These are phyloP conservation scores for Trichonephila clavipes DNA, from an alignment of 1,140 invertebrate genomes.

Conservation along the genomic window DNA sequence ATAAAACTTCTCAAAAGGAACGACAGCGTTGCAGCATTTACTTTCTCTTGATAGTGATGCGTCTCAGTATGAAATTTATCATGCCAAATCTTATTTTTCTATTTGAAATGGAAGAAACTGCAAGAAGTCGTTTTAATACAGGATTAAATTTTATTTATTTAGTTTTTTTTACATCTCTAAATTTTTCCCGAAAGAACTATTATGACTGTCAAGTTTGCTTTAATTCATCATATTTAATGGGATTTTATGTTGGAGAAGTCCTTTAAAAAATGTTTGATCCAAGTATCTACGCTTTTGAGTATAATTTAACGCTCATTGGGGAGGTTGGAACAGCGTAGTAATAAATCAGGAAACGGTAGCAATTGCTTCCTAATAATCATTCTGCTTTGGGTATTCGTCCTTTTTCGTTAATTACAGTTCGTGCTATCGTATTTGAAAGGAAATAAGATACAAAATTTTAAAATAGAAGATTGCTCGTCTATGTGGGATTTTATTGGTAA, in stretches of 20 bases:
- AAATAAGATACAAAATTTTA: too few species aligned
- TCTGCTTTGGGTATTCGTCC: not conserved
- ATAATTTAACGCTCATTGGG: not conserved
- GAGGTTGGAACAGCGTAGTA: not conserved
- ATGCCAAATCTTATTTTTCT: too few species aligned
- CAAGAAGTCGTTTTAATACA: too few species aligned
- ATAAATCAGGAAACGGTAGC: not conserved
- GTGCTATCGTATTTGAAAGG: too few species aligned
- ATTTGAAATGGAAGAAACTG: too few species aligned
- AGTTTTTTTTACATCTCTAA: not conserved
- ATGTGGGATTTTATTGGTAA: too few species aligned
- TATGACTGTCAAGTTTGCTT: conserved; percentile 8
- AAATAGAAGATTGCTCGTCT: too few species aligned
- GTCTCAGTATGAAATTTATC: too few species aligned
- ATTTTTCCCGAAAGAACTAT: conserved; percentile 18
- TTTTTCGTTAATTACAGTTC: too few species aligned
- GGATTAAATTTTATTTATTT: not conserved
- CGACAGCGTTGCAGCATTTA: too few species aligned
- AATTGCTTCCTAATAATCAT: not conserved
- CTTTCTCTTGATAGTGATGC: too few species aligned
- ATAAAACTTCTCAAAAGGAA: too few species aligned
- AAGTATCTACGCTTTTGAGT: not conserved
- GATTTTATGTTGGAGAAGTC: not conserved
- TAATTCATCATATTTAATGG: conserved; percentile 26
- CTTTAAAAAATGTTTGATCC: not conserved